A percentile compares a stretch with the other conserved stretches of the same genome.
Evolutionary conservation across 2,888 invertebrate species (phyloP).

Genomic region (Herminia tarsipennalis): DNA sequence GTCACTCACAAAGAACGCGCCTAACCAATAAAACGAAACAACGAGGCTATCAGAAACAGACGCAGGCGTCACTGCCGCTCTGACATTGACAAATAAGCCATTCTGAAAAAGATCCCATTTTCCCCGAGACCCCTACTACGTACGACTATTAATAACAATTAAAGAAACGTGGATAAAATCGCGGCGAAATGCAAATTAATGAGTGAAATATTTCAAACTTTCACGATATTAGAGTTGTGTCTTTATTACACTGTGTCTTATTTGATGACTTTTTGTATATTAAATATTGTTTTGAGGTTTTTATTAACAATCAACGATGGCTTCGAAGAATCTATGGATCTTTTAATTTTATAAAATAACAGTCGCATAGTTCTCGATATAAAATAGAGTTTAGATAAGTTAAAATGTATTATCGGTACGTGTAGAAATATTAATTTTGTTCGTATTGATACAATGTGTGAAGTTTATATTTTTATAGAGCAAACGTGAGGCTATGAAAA

Average conservation of each 20-base stretch:
- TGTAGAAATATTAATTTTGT: conserved; percentile 28
- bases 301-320: too few relatives aligned
- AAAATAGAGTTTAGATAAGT: conserved; percentile 6
- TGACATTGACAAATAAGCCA: conserved; percentile 80
- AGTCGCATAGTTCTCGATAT: background rate
- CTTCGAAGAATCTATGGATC: too few relatives aligned
- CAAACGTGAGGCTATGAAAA: conserved; percentile 40
- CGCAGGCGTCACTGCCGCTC: conserved; percentile 66
- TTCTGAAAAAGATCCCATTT: conserved; percentile 75
- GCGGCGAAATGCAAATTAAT: conserved; percentile 44
- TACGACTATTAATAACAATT: conserved; percentile 55
- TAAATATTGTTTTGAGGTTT: too few relatives aligned
- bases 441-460: conserved; percentile 40
- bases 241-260: conserved; percentile 22
- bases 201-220: conserved; percentile 33
- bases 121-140: conserved; percentile 66
- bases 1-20: conserved; percentile 52
- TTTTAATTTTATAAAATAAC: background rate
- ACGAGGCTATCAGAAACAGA: conserved; percentile 74
- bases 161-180: conserved; percentile 37
- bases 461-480: conserved; percentile 42
- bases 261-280: too few relatives aligned
- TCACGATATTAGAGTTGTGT: conserved; percentile 35
- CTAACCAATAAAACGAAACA: conserved; percentile 74
- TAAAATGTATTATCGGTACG: conserved; percentile 28